Evolutionary conservation across 1,140 invertebrate genomes (phyloP).

Genomic region (Drosophila albomicans): DNA sequence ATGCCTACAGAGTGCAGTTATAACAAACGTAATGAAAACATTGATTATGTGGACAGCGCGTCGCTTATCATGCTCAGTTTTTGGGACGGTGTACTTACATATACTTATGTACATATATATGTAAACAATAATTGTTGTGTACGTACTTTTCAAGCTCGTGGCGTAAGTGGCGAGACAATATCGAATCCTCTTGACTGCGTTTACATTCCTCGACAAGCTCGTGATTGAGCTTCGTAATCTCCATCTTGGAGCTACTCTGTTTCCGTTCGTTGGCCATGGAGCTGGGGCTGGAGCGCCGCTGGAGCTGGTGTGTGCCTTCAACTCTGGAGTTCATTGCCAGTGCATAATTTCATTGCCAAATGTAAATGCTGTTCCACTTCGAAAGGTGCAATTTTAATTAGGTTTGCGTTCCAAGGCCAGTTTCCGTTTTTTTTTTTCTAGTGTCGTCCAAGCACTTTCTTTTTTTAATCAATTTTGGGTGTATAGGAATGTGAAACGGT

Average conservation of each 20-base stretch:
- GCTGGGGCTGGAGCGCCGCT: constrained; percentile 52
- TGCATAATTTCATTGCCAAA: constrained; percentile 71
- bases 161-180: constrained; percentile 69
- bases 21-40: constrained; percentile 27
- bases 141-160: constrained; percentile 83
- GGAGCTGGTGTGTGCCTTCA: constrained; percentile 65
- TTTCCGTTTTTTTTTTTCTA: constrained; percentile 40
- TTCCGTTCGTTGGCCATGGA: constrained; percentile 72
- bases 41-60: constrained; percentile 29
- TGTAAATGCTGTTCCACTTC: constrained; percentile 4
- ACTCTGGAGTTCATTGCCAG: constrained; percentile 71
- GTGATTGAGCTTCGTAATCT: constrained; percentile 73
- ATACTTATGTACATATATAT: neutral
- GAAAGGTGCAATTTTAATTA: constrained; percentile 47
- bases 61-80: constrained; percentile 27
- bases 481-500: constrained; percentile 39
- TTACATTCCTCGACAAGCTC: constrained; percentile 80
- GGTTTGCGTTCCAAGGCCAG: constrained; percentile 62
- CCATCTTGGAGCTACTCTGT: constrained; percentile 68
- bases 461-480: constrained; percentile 68
- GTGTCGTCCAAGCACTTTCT: constrained; percentile 62
- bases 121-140: constrained; percentile 8
- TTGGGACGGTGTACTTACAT: neutral
- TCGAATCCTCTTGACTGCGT: constrained; percentile 70
- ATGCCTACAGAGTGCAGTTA: constrained; percentile 23